A percentile compares a stretch with the other conserved stretches of the same genome.
Conservation (phyloP, 2,797 vertebrate genomes). For the Pangasius sanitwongsei region DNA sequence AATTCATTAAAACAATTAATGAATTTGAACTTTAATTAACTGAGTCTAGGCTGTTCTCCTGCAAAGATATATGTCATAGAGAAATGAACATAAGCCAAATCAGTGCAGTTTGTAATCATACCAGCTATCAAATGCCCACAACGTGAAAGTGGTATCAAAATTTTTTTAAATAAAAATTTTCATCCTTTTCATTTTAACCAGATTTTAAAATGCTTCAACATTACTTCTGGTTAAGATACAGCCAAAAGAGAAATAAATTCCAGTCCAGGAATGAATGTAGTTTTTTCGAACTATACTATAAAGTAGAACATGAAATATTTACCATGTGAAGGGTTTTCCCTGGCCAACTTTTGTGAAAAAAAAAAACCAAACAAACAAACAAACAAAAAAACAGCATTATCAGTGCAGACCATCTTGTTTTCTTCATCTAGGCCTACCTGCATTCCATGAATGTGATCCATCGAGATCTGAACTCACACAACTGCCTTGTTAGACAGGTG, state of each 20-base stretch:
- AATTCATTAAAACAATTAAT: not conserved
- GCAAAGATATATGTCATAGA: not conserved
- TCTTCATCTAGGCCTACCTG: constrained; percentile 85
- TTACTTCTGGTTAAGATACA: not conserved
- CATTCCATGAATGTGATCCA: constrained; percentile 99
- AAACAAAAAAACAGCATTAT: not conserved
- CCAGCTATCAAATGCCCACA: not conserved
- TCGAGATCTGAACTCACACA: constrained; percentile 95
- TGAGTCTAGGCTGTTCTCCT: not conserved
- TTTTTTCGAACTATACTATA: not conserved
- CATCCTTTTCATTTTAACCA: not conserved
- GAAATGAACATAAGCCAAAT: not conserved
- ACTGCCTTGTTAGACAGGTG: constrained; percentile 95
- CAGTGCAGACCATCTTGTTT: not conserved
- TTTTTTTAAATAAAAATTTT: not conserved
- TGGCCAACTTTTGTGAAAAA: not conserved
- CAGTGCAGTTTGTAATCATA: not conserved
- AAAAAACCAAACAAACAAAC: not conserved
- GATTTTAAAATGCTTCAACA: not conserved
- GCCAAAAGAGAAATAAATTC: not conserved
- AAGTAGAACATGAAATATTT: not conserved
- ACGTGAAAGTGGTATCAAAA: not conserved
- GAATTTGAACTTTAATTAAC: not conserved
- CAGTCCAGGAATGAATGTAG: not conserved
- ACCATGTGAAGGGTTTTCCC: not conserved